Evolutionary conservation across 2,888 invertebrate species (phyloP), one percentile per base, ranked within the genome.

Genomic region (Bellardia pandia): DNA sequence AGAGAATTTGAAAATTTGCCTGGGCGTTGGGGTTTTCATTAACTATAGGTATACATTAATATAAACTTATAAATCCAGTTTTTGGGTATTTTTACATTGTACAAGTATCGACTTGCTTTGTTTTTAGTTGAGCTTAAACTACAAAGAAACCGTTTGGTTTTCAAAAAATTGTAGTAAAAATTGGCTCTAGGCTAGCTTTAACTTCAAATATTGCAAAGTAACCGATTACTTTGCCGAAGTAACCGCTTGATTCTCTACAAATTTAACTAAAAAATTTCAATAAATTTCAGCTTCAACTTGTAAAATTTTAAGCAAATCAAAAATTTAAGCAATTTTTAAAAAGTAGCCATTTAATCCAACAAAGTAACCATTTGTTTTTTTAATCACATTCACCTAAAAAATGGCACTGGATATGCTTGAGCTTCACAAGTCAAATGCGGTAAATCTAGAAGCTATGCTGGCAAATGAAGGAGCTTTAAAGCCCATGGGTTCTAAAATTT

Each of bases 321-420:
- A 6, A 1, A 6, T 14, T 8, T 5, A 14, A 14, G 0, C 2
- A 23, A 30, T 58, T 30, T 30, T 13, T 3, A 6, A 37, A 40
- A 71, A 71, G 53, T 16, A 51, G n/a, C 4, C 33, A 9, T n/a
- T 51, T 51, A 30, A 33, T 13, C 6, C 11, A 2, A 6, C 37
- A 56, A 71, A 71, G 53, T 16, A 69, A 51, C 9, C 33, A 4
- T n/a, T 69, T 51, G 14, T 23, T 72, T 72, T 60, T 9, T 7
- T n/a, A 0, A 8, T 8, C 8, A 16, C 6, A 51, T 56, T 90
- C 94, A 95, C 95, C 95, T 95, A 94, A 95, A 95, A 90, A 94
- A 93, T 91, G 96, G 96, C 92, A 95, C 95, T 89, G 96, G 96
- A 94, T 95, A 96, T 90, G 95, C 95, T 94, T 96, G 95, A 37